Evolutionary conservation across 1,140 invertebrate species (phyloP), one percentile per base, ranked within the genome.

Genomic region (Psilanteris sp.): DNA sequence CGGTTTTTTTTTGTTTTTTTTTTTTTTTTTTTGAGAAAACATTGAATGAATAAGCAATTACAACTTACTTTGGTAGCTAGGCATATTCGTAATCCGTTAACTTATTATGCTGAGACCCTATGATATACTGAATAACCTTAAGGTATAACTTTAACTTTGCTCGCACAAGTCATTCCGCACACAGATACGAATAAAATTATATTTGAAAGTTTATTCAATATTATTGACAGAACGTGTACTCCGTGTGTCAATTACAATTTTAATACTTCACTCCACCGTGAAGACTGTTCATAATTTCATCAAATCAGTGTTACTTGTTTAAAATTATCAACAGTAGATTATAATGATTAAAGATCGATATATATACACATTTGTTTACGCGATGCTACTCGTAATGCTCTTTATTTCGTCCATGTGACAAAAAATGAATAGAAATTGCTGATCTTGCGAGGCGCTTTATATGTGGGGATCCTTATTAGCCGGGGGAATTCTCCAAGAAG

Each of bases 191-290:
- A 5, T 52, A 27, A 54, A 62, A 72, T 61, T 34, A 29, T 48
- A 48, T 72, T 72, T 62, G 55, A 72, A 41, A 72, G 57, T 62
- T 55, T 55, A 27, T 62, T 72, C 68, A 48, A 72, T 62, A 72
- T 72, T 71, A 61, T 70, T 70, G 66, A 70, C 54, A 44, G 26
- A 70, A 34, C 24, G 36, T 16, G 29, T 22, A 44, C 29, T 48
- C 41, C 41, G 3, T 8, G 37, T 50, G 52, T 32, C 52, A 59
- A 59, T 59, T 43, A 59, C 16, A 68, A 57, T 31, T 13, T 41
- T 6, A 18, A 48, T 52, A 41, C 39, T 48, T 50, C n/a, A n/a
- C n/a, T n/a, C n/a, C n/a, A n/a, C n/a, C n/a, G n/a, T n/a, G n/a
- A n/a, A n/a, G n/a, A n/a, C n/a, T n/a, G n/a, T n/a, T n/a, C n/a